A percentile compares a stretch with the other conserved stretches of the same genome.
These are phyloP conservation scores for Nannoperca obscura DNA, from an alignment of 2,797 vertebrate species.

Conservation along the genomic window DNA sequence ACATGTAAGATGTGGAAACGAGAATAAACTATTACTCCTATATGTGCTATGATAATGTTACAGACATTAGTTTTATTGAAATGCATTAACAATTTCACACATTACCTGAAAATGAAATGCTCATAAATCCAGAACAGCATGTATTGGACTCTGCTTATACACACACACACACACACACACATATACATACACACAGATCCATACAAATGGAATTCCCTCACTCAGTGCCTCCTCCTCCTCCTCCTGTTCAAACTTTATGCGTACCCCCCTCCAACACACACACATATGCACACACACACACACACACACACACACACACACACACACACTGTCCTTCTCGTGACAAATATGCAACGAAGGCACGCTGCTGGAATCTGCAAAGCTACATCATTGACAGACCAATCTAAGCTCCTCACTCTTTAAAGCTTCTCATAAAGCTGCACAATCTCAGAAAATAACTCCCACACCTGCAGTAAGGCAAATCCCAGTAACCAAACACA, in stretches of 20 bases:
- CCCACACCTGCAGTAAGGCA: slow-evolving; percentile 79
- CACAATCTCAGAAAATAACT: slow-evolving; percentile 71
- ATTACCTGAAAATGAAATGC: slow-evolving; percentile 30
- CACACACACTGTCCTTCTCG: slow-evolving; percentile 44
- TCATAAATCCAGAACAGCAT: slow-evolving; percentile 13
- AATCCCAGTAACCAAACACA: slow-evolving; percentile 55
- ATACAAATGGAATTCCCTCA: slow-evolving; percentile 77
- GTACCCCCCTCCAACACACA: background rate
- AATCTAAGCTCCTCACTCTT: slow-evolving; percentile 74
- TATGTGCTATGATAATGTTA: slow-evolving; percentile 5
- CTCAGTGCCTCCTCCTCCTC: slow-evolving; percentile 56
- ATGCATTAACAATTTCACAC: slow-evolving; percentile 18
- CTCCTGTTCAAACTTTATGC: slow-evolving; percentile 72
- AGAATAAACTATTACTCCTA: background rate
- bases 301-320: slow-evolving; percentile 31
- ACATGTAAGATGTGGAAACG: slow-evolving; percentile 8
- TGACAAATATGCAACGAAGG: slow-evolving; percentile 75
- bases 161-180: slow-evolving; percentile 26
- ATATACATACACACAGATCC: slow-evolving; percentile 48
- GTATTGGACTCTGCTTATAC: slow-evolving; percentile 4
- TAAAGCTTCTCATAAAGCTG: slow-evolving; percentile 72
- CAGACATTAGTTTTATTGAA: slow-evolving; percentile 16
- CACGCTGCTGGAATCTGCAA: slow-evolving; percentile 71
- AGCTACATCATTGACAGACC: slow-evolving; percentile 68
- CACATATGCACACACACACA: slow-evolving; percentile 11